Evolutionary conservation across 2,888 invertebrate genomes (phyloP), one percentile per base, ranked within the genome.

Genomic region (Macrosoma leucophasiata): DNA sequence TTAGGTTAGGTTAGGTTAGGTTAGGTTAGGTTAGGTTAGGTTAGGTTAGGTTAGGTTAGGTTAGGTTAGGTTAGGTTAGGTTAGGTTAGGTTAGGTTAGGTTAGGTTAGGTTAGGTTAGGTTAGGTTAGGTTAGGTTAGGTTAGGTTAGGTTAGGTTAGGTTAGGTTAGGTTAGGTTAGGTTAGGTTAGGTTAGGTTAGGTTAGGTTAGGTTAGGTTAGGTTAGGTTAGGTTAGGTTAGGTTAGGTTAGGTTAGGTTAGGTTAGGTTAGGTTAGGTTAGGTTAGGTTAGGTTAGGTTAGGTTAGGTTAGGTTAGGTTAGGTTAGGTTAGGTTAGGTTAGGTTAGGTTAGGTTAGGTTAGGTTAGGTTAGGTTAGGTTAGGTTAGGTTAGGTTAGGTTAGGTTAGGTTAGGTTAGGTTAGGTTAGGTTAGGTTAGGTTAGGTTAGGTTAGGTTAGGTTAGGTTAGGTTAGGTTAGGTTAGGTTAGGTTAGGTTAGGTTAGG

Each of bases 151-250:
- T 33, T 33, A 33, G 33, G 33, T 33, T 33, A 33, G 34, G 41
- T 41, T 41, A 41, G 41, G 40, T 36, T 41, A 39, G 39, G 36
- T 39, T 36, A 36, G 35, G 35, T 39, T 34, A 39, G 34, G 34
- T 33, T 36, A 36, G 35, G 32, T 26, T 30, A 20, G 33, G 31
- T 33, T 37, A 36, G 39, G 35, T 35, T 41, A 41, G 37, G 37
- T 35, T 43, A 39, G 36, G 34, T 36, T 36, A 40, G 36, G 40
- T 38, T 38, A 39, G 33, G 39, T 36, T 39, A 39, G 39, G 41
- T 38, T 38, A 41, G 36, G 40, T 36, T 36, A 39, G 42, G 42
- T 38, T 42, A 39, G 42, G 38, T 39, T 42, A 41, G 41, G 41
- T 42, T 42, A 39, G 41, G 38, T 38, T 42, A 38, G 42, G 37